Evolutionary conservation across 2,888 invertebrate species (phyloP), one percentile per base, ranked within the genome.

Genomic region (Pandemis heparana): DNA sequence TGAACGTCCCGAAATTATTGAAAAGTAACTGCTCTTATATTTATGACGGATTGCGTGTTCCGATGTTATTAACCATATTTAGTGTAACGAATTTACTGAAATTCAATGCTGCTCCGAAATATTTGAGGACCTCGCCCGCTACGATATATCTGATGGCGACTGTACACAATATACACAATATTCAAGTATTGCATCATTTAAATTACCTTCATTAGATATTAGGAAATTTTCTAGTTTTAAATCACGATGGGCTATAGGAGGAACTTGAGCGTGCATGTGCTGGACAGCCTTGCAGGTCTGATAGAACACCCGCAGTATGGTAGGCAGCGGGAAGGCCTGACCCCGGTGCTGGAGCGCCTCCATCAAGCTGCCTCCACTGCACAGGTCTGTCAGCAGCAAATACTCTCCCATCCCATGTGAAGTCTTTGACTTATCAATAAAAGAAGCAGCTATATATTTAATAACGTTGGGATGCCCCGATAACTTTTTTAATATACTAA

Each of bases 151-250:
- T n/a, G n/a, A n/a, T n/a, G n/a, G n/a, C n/a, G n/a, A n/a, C n/a
- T n/a, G n/a, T n/a, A n/a, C n/a, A n/a, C n/a, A n/a, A n/a, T n/a
- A 8, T 8, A 1, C 9, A 16, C 7, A 53, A 53, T 16, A 18
- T 18, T 53, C 14, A 18, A 53, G 53, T 7, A 18, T 53, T 6
- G 12, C 1, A 46, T 18, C 9, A 56, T 56, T 18, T 12, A 8
- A 56, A 69, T 92, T 95, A 84, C 98, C 98, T 91, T 98, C 97
- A 82, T 95, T 95, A 77, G 98, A 97, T 81, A 99, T 96, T 77
- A 99, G 94, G 84, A 99, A 96, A 92, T 99, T 99, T 95, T 99
- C 99, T 91, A 97, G 96, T 95, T 99, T 99, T 83, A 99, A 96
- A 95, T 99, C 99, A 83, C 99, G 95, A 92, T 99, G 99, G 63